Evolutionary conservation across 1,140 invertebrate species (phyloP).

Genomic region (Mactra quadrangularis): DNA sequence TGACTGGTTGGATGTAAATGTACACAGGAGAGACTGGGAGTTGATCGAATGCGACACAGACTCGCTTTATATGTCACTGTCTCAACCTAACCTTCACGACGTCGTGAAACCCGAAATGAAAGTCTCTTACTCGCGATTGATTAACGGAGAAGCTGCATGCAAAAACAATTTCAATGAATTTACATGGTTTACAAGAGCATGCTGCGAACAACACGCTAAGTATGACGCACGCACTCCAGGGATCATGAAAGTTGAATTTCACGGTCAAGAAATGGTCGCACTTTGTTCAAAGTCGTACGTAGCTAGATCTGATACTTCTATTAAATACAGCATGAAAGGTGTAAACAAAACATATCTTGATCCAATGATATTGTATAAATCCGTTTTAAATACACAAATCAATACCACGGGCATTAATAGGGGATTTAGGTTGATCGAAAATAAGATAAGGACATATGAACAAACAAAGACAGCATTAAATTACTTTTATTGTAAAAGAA

Average conservation of each 20-base stretch:
- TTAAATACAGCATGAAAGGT: constrained; percentile 12
- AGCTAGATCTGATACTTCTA: too few relatives aligned
- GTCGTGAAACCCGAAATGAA: constrained; percentile 10
- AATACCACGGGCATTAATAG: not conserved
- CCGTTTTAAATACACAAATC: not conserved
- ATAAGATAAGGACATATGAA: not conserved
- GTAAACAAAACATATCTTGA: constrained; percentile 5
- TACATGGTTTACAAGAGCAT: constrained; percentile 24
- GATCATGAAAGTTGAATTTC: constrained; percentile 11
- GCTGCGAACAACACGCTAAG: constrained; percentile 6
- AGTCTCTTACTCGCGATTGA: constrained; percentile 26
- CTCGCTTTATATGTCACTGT: constrained; percentile 56
- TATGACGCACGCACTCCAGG: constrained; percentile 19
- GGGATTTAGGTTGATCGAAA: constrained; percentile 24
- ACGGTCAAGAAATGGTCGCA: constrained; percentile 1
- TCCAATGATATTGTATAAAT: not conserved
- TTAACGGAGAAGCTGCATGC: not conserved
- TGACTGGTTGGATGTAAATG: constrained; percentile 64
- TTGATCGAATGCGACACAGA: constrained; percentile 65
- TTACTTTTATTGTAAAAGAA: constrained; percentile 28
- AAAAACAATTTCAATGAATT: too few relatives aligned
- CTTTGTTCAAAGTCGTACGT: constrained; percentile 34
- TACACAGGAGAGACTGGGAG: constrained; percentile 15
- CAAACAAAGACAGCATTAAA: constrained; percentile 7
- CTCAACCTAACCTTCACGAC: constrained; percentile 24